Base-by-base conservation (phyloP, 35 echinoderm and acorn worm species). In the Apostichopus japonicus region DNA sequence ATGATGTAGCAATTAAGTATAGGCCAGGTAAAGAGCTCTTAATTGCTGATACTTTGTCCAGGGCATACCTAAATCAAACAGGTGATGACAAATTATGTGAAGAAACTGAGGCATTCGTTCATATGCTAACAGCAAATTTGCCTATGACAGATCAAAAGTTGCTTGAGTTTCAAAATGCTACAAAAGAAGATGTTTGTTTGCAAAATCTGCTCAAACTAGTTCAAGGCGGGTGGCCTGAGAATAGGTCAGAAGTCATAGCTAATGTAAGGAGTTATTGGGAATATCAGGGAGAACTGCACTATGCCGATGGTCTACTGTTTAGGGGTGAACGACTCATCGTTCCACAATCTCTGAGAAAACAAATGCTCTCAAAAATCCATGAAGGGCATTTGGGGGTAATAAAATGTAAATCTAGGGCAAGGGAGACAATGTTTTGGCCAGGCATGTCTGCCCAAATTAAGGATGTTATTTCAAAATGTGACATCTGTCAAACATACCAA, bases 341-440 rank as follows among this genome's bases (percentile, higher is more conserved):
- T 15, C 93, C 87, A 70, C 17, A 23, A 67, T 2, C 87, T 19
- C 11, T 91, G 57, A 61, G 87, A 24, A 81, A 90, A 53, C 23
- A 53, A 55, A 67, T 94, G 86, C 55, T 94, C 53, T 54, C 1
- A 16, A 94, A 91, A 83, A 56, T 92, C 24, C 91, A 92, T 82
- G 91, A 59, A 10, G 79, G 91, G 6, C 91, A 92, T 22, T 23
- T 56, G 79, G 91, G 79, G 6, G 84, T 92, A 6, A 54, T 15
- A 11, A 92, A 84, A 79, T 83, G 77, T 65, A 92, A 92, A 55
- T n/a, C 55, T 22, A 83, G 91, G 25, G 91, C 91, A 23, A 87
- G 72, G 57, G 19, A 86, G 24, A 24, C 15, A 6, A 6, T 93
- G 11, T 93, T 63, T 23, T 93, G 92, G 92, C 92, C 83, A 54